phyloP scores from a whole-genome alignment of 2,888 invertebrate species.

The Morinoia aosen region DNA sequence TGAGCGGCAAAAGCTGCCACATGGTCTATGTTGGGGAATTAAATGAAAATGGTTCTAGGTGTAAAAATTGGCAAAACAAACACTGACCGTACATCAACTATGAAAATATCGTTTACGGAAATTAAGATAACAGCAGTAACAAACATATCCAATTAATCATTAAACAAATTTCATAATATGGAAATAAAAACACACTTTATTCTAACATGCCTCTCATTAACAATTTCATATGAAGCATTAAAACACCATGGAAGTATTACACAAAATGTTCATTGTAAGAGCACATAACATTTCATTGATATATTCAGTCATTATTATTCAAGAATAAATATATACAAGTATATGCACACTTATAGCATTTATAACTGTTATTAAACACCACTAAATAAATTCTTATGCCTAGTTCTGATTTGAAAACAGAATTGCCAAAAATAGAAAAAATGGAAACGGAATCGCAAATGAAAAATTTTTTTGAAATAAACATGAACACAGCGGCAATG shows the following conservation, averaged over 20 bases:
- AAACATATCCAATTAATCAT: constrained; percentile 8
- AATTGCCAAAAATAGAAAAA: not conserved
- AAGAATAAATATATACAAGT: constrained; percentile 38
- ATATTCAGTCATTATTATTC: constrained; percentile 31
- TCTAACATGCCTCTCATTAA: constrained; percentile 37
- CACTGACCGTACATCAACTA: constrained; percentile 33
- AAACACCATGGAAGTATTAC: not conserved
- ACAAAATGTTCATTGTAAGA: not conserved
- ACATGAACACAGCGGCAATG: not conserved
- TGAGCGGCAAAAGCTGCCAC: constrained; percentile 33
- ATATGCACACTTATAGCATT: constrained; percentile 44
- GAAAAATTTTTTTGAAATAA: not conserved
- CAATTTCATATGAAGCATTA: constrained; percentile 4
- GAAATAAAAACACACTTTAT: constrained; percentile 31
- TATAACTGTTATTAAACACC: not conserved
- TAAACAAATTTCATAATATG: constrained; percentile 10
- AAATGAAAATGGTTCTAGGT: constrained; percentile 36
- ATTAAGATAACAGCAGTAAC: constrained; percentile 17
- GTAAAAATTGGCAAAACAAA: constrained; percentile 42
- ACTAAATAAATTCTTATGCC: not conserved
- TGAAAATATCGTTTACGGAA: constrained; percentile 41
- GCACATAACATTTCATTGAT: not conserved
- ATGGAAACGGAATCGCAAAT: not conserved
- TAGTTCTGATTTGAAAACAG: not conserved
- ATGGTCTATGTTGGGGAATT: constrained; percentile 36